Evolutionary conservation across 2,888 invertebrate species (phyloP).

Genomic region (Thereva nobilitata): DNA sequence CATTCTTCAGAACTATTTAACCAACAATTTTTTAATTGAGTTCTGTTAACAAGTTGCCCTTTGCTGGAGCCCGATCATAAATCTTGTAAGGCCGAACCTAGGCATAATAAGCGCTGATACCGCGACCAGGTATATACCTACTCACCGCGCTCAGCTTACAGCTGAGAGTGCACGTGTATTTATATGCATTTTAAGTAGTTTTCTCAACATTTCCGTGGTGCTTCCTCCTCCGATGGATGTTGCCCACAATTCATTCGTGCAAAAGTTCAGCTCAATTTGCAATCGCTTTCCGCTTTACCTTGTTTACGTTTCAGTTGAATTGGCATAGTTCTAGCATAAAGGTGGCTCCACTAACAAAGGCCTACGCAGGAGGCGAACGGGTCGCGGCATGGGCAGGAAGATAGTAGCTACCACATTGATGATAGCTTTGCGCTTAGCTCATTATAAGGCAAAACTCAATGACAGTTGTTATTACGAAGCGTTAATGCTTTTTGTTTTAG

Average conservation of each 20-base stretch:
- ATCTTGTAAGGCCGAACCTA: slow-evolving; percentile 29
- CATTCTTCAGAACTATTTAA: slow-evolving; percentile 33
- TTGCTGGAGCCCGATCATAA: slow-evolving; percentile 32
- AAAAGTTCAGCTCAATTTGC: slow-evolving; percentile 26
- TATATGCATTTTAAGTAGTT: too few relatives aligned
- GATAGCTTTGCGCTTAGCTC: not conserved
- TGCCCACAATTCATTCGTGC: slow-evolving; percentile 19
- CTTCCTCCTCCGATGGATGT: not conserved
- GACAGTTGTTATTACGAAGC: slow-evolving; percentile 13
- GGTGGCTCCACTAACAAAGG: not conserved
- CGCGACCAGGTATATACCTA: too few relatives aligned
- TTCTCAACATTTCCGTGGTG: too few relatives aligned
- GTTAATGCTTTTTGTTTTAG: slow-evolving; percentile 12
- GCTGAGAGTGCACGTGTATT: too few relatives aligned
- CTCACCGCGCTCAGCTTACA: too few relatives aligned
- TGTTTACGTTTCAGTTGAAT: slow-evolving; percentile 35
- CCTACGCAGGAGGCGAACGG: too few relatives aligned
- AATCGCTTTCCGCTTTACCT: slow-evolving; percentile 30
- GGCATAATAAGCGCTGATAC: not conserved
- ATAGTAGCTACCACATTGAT: slow-evolving; percentile 11
- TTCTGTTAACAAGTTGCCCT: slow-evolving; percentile 41
- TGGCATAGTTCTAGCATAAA: not conserved
- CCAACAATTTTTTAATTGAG: slow-evolving; percentile 40
- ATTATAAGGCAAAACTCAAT: slow-evolving; percentile 7
- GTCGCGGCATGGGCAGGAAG: not conserved